Base-by-base conservation (phyloP, 2,113 vertebrate species). In the Tretioscincus oriximinensis region DNA sequence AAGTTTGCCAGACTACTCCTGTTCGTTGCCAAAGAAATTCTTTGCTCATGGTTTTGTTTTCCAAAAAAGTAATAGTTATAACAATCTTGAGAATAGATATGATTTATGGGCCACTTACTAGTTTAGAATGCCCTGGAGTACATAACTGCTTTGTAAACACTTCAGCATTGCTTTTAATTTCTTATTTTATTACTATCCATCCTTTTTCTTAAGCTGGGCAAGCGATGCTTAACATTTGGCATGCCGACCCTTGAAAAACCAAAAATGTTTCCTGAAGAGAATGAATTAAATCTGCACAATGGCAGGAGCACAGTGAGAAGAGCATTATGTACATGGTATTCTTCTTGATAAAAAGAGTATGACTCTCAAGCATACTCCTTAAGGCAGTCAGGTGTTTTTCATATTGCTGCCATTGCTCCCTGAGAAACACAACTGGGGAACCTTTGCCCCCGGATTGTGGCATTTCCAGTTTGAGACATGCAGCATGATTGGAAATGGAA, bases 131-230 rank as follows among this genome's bases (percentile, higher is more conserved):
- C 73, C 73, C 65, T 81, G 54, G 80, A 69, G 73, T 47, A 75
- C 10, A 58, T 67, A 81, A 74, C 24, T 75, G 31, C 26, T 75
- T 60, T 58, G 72, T 75, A 81, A 81, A 69, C 47, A 68, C 73
- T 81, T 60, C 80, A 45, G 7, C 64, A 61, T 75, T 81, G 45
- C 64, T 75, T 69, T 35, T 68, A 51, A 66, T 77, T 84, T 26
- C 41, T 31, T 20, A 31, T 77, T 77, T 84, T 74, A 68, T 79
- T 60, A 68, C 2, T 22, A 69, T 49, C n/a, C 51, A 79, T 79
- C 28, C 77, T 69, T 74, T 41, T 75, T 47, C 35, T 69, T 35
- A 61, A 69, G 64, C 51, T 78, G 28, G 67, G 64, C 54, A 49
- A 49, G 49, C 22, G 60, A 73, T n/a, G n/a, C 74, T 70, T 84